Evolutionary conservation across 53 echinoderm and acorn worm genomes (phyloP).

Genomic region (Zoroaster sp.): DNA sequence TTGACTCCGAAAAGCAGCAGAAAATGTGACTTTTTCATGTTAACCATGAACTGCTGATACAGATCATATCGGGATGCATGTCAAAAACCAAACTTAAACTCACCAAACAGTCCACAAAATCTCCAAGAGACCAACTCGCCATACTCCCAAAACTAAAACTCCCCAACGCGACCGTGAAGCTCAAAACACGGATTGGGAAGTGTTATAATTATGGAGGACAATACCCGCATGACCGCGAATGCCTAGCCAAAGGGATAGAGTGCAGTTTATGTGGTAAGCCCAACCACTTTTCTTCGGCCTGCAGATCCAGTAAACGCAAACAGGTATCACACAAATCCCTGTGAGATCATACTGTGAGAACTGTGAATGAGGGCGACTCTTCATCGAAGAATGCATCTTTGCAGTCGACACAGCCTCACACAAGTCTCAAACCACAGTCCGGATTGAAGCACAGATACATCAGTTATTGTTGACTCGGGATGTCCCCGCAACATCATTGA

Average conservation of each 20-base stretch:
- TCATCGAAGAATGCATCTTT: not conserved
- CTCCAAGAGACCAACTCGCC: constrained; percentile 2
- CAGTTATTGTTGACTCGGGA: not conserved
- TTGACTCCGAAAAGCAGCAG: constrained; percentile 20
- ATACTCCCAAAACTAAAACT: too few species aligned
- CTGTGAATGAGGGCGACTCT: not conserved
- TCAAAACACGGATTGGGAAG: too few species aligned
- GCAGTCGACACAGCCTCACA: not conserved
- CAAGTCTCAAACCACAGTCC: not conserved
- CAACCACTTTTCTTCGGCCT: not conserved
- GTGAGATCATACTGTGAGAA: not conserved
- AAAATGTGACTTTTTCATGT: constrained; percentile 56
- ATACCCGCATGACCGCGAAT: too few species aligned
- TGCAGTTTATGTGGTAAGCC: not conserved
- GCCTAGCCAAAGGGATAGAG: not conserved
- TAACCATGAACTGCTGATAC: constrained; percentile 64
- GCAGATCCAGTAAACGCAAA: constrained; percentile 1
- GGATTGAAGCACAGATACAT: not conserved
- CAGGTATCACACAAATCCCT: not conserved
- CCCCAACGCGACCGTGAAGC: too few species aligned
- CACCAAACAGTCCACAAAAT: not conserved
- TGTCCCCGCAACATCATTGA: constrained; percentile 2
- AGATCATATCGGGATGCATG: constrained; percentile 62
- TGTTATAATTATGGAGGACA: too few species aligned
- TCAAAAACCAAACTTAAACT: not conserved